Base-by-base conservation (phyloP, 1,140 invertebrate genomes). In the Caerostris darwini region DNA sequence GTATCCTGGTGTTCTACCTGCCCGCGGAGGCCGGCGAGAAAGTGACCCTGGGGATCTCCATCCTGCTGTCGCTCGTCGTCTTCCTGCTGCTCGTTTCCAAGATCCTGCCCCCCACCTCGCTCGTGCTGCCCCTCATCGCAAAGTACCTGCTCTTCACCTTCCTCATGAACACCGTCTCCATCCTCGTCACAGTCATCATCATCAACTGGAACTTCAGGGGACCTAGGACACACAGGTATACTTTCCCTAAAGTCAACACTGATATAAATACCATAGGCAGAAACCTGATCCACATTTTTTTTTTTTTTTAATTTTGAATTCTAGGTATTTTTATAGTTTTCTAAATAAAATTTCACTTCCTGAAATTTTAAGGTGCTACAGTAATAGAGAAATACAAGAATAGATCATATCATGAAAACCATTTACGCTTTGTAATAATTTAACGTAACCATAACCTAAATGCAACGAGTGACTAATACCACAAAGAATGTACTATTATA, bases 61-160 rank as follows among this genome's bases (percentile, higher is more conserved):
- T 99, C 96, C 97, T 99, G 90, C 98, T 99, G 53, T 99, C 99
- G 94, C 97, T 99, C 95, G 99, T 99, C 14, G 99, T 99, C 97
- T 99, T 99, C 96, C 99, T 99, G 96, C 96, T 99, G 94, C 97
- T 99, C 7, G 98, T 99, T 95, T 99, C 98, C 0, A 98, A 99
- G 97, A 99, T 99, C 95, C 99, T 99, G 96, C 99, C 99, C 1
- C 99, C 99, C 0, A 99, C 99, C 1, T 99, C 99, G 5, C 96
- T 99, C 14, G 99, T 99, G 0, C 96, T 99, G 58, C 99, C 99
- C 7, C 96, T 99, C 5, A 97, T 99, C 17, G 99, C 99, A 57
- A 99, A 99, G 96, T 99, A 99, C 96, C 97, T 99, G 0, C 97
- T 99, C 0, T 99, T 99, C 96, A 99, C 99, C 3, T 99, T 99